Evolutionary conservation across 2,888 invertebrate genomes (phyloP), one percentile per base, ranked within the genome.

Genomic region (Stenodera caucasica): DNA sequence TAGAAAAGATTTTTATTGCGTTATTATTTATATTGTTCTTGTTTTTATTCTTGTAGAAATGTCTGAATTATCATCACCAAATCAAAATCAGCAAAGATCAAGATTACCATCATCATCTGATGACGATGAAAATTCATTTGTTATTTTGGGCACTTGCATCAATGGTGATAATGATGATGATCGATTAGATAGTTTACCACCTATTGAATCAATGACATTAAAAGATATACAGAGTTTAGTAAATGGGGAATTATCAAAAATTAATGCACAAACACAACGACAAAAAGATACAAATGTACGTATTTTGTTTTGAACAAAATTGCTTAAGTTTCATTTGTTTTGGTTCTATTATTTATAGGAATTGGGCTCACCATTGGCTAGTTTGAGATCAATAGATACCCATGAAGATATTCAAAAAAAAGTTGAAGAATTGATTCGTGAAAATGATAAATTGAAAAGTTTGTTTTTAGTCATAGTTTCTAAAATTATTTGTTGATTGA

Each of bases 41-140:
- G 21, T 45, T 23, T 23, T 4, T 11, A 8, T 45, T 4, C 23
- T 12, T 23, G 11, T 45, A 23, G 45, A 23, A 12, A 45, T 45
- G 45, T 4, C 45, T 11, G 45, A 45, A 9, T 40, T 18, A 40
- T 8, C 6, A 8, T 8, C 30, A 30, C 1, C 30, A 30, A 40
- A 18, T 40, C 18, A 35, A 18, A 40, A 18, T 18, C 9, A 40
- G 15, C 9, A 45, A 45, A 12, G 6, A 23, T 33, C 23, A 23
- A 18, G 35, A 26, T 45, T 61, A 37, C 26, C 51, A 52, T 40
- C 49, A 8, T 67, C 72, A 1, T 71, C 71, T 55, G 73, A 70
- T 33, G 72, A 72, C 50, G 73, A 75, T 59, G 77, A 77, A 51
- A 74, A 73, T 58, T 78, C 78, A 0, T 78, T 78, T 63, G 77